Conservation (phyloP, 2,113 vertebrate species). For the Antechinus stuartii region DNA sequence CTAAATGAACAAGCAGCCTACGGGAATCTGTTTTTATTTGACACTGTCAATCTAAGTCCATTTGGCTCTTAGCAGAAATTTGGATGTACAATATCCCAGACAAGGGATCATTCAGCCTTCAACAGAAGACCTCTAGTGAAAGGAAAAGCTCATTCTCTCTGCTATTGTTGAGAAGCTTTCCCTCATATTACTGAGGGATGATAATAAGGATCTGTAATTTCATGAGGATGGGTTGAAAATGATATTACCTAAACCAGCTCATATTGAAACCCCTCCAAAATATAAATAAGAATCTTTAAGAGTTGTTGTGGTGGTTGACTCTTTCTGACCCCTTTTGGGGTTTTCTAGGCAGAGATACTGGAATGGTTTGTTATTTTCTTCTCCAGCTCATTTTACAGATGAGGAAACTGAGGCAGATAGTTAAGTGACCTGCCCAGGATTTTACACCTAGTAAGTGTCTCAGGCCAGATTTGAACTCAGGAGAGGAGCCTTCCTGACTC, state of each 20-base stretch:
- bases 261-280: neutral
- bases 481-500: neutral
- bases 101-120: neutral
- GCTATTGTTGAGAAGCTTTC: neutral
- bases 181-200: neutral
- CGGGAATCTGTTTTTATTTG: neutral
- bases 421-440: neutral
- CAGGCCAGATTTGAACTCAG: neutral
- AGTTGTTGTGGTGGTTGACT: neutral
- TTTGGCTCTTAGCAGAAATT: neutral
- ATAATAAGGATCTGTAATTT: neutral
- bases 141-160: neutral
- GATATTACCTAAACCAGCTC: neutral
- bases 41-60: neutral
- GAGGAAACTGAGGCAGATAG: neutral
- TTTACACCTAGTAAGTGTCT: neutral
- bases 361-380: neutral
- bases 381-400: neutral
- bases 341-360: neutral
- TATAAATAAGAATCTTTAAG: neutral
- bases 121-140: neutral
- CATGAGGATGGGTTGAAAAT: neutral
- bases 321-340: neutral
- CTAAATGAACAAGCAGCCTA: neutral
- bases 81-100: neutral